phyloP scores from a whole-genome alignment of 2,888 invertebrate genomes.

The Chalcosyrphus nemorum region DNA sequence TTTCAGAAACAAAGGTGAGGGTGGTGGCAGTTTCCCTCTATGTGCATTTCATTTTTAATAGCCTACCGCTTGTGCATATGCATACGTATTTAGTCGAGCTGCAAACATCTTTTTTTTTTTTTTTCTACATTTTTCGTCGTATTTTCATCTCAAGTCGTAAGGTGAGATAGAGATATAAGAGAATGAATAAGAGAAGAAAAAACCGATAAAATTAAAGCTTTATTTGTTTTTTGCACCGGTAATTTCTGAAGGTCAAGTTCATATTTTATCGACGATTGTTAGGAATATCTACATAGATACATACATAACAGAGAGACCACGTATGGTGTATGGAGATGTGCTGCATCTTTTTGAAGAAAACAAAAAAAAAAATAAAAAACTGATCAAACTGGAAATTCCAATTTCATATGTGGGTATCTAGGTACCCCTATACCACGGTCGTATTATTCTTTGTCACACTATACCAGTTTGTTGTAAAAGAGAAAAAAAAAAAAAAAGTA shows the following conservation, averaged over 20 bases:
- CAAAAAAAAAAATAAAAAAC: too few relatives aligned
- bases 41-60: slow-evolving; percentile 1
- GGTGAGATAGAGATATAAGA: background rate
- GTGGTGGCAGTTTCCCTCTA: background rate
- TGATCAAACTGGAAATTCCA: slow-evolving; percentile 66
- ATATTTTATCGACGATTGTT: slow-evolving; percentile 74
- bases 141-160: background rate
- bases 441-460: slow-evolving; percentile 23
- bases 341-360: slow-evolving; percentile 33
- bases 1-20: background rate
- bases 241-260: slow-evolving; percentile 75
- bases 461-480: slow-evolving; percentile 47
- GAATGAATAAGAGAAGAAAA: background rate
- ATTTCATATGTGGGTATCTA: slow-evolving; percentile 49
- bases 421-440: slow-evolving; percentile 7
- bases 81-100: background rate
- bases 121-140: background rate
- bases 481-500: background rate
- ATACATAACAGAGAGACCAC: background rate
- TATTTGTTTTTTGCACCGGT: slow-evolving; percentile 69
- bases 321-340: slow-evolving; percentile 30
- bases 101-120: background rate
- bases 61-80: background rate
- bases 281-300: background rate
- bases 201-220: slow-evolving; percentile 54